Percentiles rank a stretch among this genome's conserved stretches.
phyloP scores from a whole-genome alignment of 2,113 vertebrate species.

The Ariopsis seemanni region DNA sequence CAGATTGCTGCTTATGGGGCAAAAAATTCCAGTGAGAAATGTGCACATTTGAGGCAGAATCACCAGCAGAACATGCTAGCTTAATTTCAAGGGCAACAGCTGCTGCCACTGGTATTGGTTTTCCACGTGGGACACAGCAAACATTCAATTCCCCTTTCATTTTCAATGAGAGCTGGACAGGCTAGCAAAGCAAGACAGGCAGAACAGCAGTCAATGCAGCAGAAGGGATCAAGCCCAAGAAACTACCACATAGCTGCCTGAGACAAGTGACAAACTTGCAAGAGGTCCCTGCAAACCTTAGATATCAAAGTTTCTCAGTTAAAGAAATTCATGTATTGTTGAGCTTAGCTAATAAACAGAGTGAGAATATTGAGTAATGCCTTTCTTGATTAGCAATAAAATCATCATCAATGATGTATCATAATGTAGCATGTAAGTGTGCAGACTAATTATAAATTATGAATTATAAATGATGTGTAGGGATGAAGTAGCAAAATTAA shows the following conservation, averaged over 20 bases:
- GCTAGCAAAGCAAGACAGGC: neutral
- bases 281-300: neutral
- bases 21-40: neutral
- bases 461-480: neutral
- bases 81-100: neutral
- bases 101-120: conserved; percentile 7
- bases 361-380: neutral
- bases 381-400: neutral
- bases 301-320: neutral
- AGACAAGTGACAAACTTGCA: neutral
- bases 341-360: neutral
- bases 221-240: neutral
- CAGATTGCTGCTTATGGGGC: neutral
- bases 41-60: neutral
- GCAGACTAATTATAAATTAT: neutral
- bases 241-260: neutral
- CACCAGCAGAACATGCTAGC: neutral
- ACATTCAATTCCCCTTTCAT: neutral
- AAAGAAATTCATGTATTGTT: neutral
- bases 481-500: neutral
- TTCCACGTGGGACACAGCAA: neutral
- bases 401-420: neutral
- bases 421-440: neutral
- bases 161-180: neutral
- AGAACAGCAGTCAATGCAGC: neutral